Base-by-base conservation (phyloP, 2,113 vertebrate genomes). In the Anhinga anhinga region DNA sequence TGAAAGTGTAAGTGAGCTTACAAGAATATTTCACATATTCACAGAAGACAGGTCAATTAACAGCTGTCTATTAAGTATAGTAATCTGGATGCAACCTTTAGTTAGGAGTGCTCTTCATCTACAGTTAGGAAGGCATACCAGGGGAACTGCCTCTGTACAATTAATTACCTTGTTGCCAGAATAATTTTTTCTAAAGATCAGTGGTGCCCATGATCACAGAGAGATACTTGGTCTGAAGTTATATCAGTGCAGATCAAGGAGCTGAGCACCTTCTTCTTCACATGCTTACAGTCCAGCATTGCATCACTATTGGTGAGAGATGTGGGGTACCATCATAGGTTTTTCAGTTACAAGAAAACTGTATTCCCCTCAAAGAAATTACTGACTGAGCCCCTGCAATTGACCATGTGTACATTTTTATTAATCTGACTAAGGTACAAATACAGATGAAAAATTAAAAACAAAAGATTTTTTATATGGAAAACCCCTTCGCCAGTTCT, bases 271-370 rank as follows among this genome's bases (percentile, higher is more conserved):
- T 61, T 40, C 29, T 66, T 14, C 23, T 36, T 88, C 16, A 76
- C 15, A 17, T 0, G 1, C 27, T 38, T 82, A 52, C 10, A 83
- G 34, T 23, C 5, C 18, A 73, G 11, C 1, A 0, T 38, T 22
- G 0, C 55, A 22, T 53, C 38, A 30, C 21, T 38, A 20, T 20
- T 90, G 50, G 7, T 67, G 52, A 88, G 30, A 59, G 27, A 42
- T 42, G 36, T 30, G 13, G 17, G 9, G 3, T 23, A 38, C 34
- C 19, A 21, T 53, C 22, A 32, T 0, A 72, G 7, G 6, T 27
- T 59, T n/a, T 74, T 72, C 12, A 73, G 18, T 50, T 49, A 58
- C 11, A 40, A 45, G 19, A 67, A 76, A 86, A 32, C 14, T 40
- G 15, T 44, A 19, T 19, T 40, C 11, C 4, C 8, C 10, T 3